A percentile compares a stretch with the other conserved stretches of the same genome.
phyloP scores from a whole-genome alignment of 2,797 vertebrate genomes.

The Phoeniculus purpureus region DNA sequence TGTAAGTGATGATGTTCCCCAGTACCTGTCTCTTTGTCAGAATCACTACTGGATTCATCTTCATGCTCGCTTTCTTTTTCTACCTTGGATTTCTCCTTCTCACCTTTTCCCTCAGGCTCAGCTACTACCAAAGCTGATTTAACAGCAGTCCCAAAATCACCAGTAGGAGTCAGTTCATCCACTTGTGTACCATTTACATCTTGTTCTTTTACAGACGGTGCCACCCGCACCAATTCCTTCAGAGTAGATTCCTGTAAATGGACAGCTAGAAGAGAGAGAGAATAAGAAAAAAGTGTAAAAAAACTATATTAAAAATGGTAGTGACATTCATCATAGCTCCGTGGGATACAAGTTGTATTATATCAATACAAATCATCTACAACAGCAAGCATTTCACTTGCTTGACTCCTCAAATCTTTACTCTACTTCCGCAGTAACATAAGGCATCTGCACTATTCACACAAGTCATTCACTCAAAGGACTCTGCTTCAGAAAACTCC shows the following conservation, averaged over 20 bases:
- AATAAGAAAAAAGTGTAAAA: neutral
- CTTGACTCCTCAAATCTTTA: neutral
- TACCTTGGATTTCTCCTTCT: neutral
- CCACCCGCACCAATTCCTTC: constrained; percentile 64
- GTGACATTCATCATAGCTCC: no score
- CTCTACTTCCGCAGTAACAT: neutral
- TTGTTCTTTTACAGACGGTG: neutral
- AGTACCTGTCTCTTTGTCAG: neutral
- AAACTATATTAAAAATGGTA: neutral
- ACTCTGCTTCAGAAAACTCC: neutral
- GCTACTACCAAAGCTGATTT: neutral
- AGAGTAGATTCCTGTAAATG: constrained; percentile 80
- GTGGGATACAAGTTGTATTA: neutral
- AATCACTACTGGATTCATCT: neutral
- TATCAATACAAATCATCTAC: neutral
- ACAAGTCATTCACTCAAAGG: neutral
- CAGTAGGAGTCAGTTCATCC: neutral
- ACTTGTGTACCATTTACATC: neutral
- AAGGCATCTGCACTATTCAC: neutral
- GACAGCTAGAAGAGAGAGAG: constrained; percentile 80
- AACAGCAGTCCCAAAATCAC: neutral
- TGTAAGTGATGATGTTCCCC: constrained; percentile 84
- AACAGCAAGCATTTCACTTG: neutral
- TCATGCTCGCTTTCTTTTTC: neutral
- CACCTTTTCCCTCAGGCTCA: neutral